These are phyloP conservation scores for Teleiodes luculella DNA, from an alignment of 2,888 invertebrate genomes.

Conservation along the genomic window DNA sequence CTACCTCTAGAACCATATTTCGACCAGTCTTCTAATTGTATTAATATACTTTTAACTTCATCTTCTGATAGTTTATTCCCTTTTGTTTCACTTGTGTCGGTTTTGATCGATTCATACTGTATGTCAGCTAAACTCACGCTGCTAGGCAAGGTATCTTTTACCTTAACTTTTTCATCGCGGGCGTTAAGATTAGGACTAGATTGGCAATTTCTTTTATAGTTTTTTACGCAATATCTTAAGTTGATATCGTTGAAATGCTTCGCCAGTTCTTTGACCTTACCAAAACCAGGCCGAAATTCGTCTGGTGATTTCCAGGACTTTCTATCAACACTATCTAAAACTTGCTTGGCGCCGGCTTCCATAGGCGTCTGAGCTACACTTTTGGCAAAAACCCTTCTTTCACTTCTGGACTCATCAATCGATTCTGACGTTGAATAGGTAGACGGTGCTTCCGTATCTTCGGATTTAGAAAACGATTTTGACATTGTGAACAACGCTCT, in stretches of 20 bases:
- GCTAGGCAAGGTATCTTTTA: slow-evolving; percentile 45
- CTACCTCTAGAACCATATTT: slow-evolving; percentile 69
- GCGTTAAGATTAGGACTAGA: slow-evolving; percentile 68
- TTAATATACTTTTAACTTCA: slow-evolving; percentile 69
- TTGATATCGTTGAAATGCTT: slow-evolving; percentile 82
- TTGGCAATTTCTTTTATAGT: slow-evolving; percentile 64
- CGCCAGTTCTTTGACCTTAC: slow-evolving; percentile 84
- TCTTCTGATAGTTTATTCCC: slow-evolving; percentile 59
- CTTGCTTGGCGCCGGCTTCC: slow-evolving; percentile 52
- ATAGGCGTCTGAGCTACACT: slow-evolving; percentile 34
- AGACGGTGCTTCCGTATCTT: slow-evolving; percentile 58
- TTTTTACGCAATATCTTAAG: slow-evolving; percentile 61
- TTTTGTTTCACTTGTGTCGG: slow-evolving; percentile 49
- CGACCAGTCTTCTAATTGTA: slow-evolving; percentile 72
- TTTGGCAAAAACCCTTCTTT: slow-evolving; percentile 23
- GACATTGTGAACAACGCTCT: slow-evolving; percentile 57
- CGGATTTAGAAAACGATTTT: slow-evolving; percentile 58
- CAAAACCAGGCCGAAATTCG: slow-evolving; percentile 82
- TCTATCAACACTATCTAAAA: slow-evolving; percentile 57
- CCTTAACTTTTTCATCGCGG: slow-evolving; percentile 43
- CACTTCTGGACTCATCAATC: slow-evolving; percentile 41
- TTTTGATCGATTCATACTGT: slow-evolving; percentile 58
- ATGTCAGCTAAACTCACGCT: slow-evolving; percentile 68
- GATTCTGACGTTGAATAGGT: slow-evolving; percentile 61
- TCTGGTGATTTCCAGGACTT: slow-evolving; percentile 85